Conservation (phyloP, 2,888 invertebrate genomes). For the Vannuccia rotundouncinata region DNA sequence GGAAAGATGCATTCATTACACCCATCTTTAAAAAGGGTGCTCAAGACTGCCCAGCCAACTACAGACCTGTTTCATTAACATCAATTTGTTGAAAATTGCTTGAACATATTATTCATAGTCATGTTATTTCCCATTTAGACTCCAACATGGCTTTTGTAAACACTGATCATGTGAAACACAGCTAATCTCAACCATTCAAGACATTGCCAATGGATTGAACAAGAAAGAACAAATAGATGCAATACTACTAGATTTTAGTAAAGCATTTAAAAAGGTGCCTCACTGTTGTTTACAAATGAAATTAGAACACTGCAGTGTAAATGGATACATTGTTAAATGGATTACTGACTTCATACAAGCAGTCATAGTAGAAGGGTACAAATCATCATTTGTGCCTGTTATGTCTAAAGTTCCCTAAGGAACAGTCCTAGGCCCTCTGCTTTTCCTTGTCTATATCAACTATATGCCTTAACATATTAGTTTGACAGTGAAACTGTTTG, state of each 20-base stretch:
- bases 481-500: neutral
- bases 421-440: neutral
- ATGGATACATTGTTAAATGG: neutral
- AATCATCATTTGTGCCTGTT: neutral
- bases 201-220: constrained; percentile 20
- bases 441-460: constrained; percentile 20
- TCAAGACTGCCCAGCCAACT: constrained; percentile 22
- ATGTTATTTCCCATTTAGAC: neutral
- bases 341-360: neutral
- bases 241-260: constrained; percentile 9
- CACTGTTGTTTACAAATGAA: neutral
- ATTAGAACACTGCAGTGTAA: neutral
- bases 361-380: neutral
- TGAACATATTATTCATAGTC: constrained; percentile 18
- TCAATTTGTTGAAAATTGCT: constrained; percentile 32
- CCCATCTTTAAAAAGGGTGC: constrained; percentile 35
- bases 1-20: constrained; percentile 35
- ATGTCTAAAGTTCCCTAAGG: neutral
- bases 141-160: constrained; percentile 16
- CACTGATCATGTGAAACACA: neutral
- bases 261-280: constrained; percentile 6
- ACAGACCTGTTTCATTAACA: constrained; percentile 35
- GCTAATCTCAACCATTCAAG: constrained; percentile 1
- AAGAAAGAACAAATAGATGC: constrained; percentile 4
- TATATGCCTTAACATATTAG: neutral